A percentile compares a stretch with the other conserved stretches of the same genome.
phyloP scores from a whole-genome alignment of 2,888 invertebrate species.

The Pristionchus arcanus region DNA sequence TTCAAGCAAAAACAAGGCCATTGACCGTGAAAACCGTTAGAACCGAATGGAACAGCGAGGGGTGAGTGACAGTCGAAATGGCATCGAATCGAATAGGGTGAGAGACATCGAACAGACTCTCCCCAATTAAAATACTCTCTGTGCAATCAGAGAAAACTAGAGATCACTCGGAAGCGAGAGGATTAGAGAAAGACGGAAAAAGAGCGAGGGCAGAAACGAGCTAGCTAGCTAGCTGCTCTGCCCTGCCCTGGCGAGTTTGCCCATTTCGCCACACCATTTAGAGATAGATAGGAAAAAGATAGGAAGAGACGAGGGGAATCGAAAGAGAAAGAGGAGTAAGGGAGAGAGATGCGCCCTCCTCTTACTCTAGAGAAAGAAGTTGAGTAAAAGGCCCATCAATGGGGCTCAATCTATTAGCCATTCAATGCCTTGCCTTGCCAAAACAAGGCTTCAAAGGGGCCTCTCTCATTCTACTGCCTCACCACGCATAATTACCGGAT shows the following conservation, averaged over 20 bases:
- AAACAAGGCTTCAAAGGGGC: not conserved
- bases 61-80: not conserved
- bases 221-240: not conserved
- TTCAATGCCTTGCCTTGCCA: not conserved
- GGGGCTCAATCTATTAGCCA: conserved; percentile 14
- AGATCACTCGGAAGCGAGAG: not conserved
- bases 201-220: not conserved
- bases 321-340: not conserved
- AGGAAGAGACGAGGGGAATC: not conserved
- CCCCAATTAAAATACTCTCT: not conserved
- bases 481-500: not conserved
- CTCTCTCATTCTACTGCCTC: not conserved
- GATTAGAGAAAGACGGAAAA: not conserved
- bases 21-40: conserved; percentile 40
- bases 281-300: conserved; percentile 34
- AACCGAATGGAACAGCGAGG: not conserved
- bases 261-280: conserved; percentile 40
- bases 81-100: not conserved
- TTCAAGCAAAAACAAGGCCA: not conserved
- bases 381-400: not conserved
- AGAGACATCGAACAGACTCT: not conserved
- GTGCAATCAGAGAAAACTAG: not conserved
- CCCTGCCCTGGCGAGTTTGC: conserved; percentile 22
- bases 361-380: not conserved
- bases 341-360: conserved; percentile 10